Conservation (phyloP, 1,140 invertebrate species). For the Plectrocnemia conspersa region DNA sequence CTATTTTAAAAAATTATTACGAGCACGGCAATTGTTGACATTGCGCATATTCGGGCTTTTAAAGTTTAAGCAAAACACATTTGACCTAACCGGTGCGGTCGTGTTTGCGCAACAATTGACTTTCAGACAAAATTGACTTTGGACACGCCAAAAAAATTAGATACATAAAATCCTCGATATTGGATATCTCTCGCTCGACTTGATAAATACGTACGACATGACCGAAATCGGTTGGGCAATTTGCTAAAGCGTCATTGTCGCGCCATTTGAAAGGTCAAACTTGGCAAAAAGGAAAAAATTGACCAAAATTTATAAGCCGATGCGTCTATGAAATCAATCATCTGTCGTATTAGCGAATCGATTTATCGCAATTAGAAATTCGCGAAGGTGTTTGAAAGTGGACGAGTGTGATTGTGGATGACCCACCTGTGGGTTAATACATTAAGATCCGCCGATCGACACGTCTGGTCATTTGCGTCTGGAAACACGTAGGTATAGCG, state of each 20-base stretch:
- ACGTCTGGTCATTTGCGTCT: slow-evolving; percentile 34
- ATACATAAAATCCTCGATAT: slow-evolving; percentile 1
- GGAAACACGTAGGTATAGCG: slow-evolving; percentile 24
- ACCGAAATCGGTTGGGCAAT: no score
- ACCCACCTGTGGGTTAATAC: slow-evolving; percentile 29
- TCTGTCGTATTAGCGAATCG: no score
- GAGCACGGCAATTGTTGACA: slow-evolving; percentile 22
- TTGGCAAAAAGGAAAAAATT: no score
- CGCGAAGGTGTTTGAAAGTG: no score
- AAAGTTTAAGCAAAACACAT: slow-evolving; percentile 22
- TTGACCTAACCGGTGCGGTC: slow-evolving; percentile 11
- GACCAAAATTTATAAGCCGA: no score
- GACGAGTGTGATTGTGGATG: slow-evolving; percentile 3
- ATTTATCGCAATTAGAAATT: no score
- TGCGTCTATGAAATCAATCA: no score
- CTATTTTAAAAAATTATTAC: slow-evolving; percentile 23
- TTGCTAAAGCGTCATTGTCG: no score
- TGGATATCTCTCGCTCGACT: no score
- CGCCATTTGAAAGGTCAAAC: no score
- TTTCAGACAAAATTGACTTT: slow-evolving; percentile 22
- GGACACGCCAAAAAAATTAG: background rate
- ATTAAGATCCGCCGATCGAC: slow-evolving; percentile 28
- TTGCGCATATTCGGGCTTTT: slow-evolving; percentile 20
- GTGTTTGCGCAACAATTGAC: slow-evolving; percentile 22
- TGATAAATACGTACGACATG: no score